Evolutionary conservation across 2,797 vertebrate genomes (phyloP), one percentile per base, ranked within the genome.

Genomic region (Eurystomus glaucurus): DNA sequence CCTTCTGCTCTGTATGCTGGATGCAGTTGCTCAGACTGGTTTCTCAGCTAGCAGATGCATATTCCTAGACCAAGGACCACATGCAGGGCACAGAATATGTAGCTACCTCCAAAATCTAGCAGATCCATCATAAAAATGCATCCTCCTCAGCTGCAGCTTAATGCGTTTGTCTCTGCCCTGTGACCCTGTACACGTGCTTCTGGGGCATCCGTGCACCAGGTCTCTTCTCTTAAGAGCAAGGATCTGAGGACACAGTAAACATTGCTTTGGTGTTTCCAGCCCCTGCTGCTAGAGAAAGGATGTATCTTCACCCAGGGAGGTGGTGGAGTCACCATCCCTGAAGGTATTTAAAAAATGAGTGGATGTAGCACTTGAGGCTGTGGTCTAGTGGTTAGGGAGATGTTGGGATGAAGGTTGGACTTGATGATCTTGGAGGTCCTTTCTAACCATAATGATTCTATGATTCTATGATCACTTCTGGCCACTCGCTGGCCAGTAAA

Each of bases 11-110:
- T 18, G 6, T 37, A 4, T 66, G 60, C 41, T 2, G 16, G 19
- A 35, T 50, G 31, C n/a, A 31, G 35, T 10, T 37, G 33, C 4
- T 31, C 68, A 80, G 68, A 10, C 62, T 65, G 55, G 1, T 50
- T 82, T 62, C 58, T 88, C 46, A 65, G 33, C 20, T 62, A 83
- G 26, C 14, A 2, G 2, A 29, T n/a, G n/a, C 0, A 1, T 35
- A 60, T 33, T 12, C 55, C 50, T 33, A 50, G 29, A 55, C 1
- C 35, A n/a, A 16, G 31, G 10, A 33, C 20, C 29, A 6, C 51
- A 39, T 0, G 0, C 0, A 11, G 21, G 19, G 50, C 57, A 14
- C 14, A 7, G 52, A 37, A 35, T 51, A 0, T 7, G 26, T 28
- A 51, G 57, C 19, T 88, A 33, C n/a, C 58, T 69, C 37, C 29